Evolutionary conservation across 92 coral and sea anemone species (phyloP).

Genomic region (Zoanthus sansibaricus): DNA sequence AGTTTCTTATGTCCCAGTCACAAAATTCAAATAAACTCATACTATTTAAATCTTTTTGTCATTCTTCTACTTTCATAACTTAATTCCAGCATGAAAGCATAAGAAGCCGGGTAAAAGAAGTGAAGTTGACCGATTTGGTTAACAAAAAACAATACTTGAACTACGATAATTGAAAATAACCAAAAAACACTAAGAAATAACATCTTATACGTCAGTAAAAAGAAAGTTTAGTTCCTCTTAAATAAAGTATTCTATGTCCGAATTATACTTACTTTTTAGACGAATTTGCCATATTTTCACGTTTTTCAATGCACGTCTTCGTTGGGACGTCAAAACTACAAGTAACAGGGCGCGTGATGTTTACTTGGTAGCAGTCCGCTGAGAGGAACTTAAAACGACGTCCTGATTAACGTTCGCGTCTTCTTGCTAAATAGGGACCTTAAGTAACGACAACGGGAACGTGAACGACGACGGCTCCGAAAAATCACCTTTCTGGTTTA

Average conservation of each 20-base stretch:
- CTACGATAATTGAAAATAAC: not conserved
- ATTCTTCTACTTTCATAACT: constrained; percentile 18
- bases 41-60: not conserved
- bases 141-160: constrained; percentile 25
- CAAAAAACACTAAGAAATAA: not conserved
- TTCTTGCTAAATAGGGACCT: not conserved
- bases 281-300: too few species aligned
- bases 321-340: too few species aligned
- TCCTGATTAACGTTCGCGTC: constrained; percentile 20
- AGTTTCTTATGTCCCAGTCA: constrained; percentile 15
- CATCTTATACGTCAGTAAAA: constrained; percentile 2
- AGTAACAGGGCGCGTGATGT: too few species aligned
- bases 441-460: too few species aligned
- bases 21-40: constrained; percentile 13
- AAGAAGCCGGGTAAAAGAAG: constrained; percentile 28
- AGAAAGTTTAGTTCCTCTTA: not conserved
- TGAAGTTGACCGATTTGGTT: constrained; percentile 6
- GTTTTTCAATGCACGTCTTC: too few species aligned
- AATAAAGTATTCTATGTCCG: too few species aligned
- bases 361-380: not conserved
- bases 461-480: too few species aligned
- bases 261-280: too few species aligned
- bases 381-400: constrained; percentile 7
- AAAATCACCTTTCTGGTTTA: too few species aligned
- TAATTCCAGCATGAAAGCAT: constrained; percentile 3